These are phyloP conservation scores for Scarus forsteni DNA, from an alignment of 2,797 vertebrate species.

Conservation along the genomic window DNA sequence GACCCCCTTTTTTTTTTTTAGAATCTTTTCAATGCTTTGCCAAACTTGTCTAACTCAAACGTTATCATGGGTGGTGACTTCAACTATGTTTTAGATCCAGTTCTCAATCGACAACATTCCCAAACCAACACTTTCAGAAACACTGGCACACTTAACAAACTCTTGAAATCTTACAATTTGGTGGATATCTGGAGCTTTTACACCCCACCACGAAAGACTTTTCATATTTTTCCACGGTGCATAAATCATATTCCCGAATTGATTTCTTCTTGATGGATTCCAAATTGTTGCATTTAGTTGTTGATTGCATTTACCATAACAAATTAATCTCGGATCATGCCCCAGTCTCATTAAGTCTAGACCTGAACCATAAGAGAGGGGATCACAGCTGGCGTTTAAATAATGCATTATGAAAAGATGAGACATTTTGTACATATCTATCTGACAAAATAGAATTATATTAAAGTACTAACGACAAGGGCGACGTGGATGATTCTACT, in stretches of 20 bases:
- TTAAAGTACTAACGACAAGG: not conserved
- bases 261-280: not conserved
- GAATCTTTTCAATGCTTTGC: not conserved
- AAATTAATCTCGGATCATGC: too few species aligned
- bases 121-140: not conserved
- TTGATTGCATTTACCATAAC: not conserved
- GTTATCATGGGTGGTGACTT: not conserved
- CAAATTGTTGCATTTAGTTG: not conserved
- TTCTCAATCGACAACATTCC: not conserved
- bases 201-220: not conserved
- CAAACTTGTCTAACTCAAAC: not conserved
- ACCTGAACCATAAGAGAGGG: not conserved
- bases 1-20: not conserved
- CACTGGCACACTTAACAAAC: not conserved
- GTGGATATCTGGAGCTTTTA: not conserved
- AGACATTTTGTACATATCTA: not conserved
- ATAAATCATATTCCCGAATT: not conserved
- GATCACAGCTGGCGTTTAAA: not conserved
- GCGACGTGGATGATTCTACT: not conserved
- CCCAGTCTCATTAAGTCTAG: not conserved
- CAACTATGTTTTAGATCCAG: not conserved
- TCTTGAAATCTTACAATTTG: not conserved
- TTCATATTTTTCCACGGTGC: not conserved
- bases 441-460: not conserved
- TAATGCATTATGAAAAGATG: not conserved